Base-by-base conservation (phyloP, 1,140 invertebrate genomes). In the Penaeus japonicus region DNA sequence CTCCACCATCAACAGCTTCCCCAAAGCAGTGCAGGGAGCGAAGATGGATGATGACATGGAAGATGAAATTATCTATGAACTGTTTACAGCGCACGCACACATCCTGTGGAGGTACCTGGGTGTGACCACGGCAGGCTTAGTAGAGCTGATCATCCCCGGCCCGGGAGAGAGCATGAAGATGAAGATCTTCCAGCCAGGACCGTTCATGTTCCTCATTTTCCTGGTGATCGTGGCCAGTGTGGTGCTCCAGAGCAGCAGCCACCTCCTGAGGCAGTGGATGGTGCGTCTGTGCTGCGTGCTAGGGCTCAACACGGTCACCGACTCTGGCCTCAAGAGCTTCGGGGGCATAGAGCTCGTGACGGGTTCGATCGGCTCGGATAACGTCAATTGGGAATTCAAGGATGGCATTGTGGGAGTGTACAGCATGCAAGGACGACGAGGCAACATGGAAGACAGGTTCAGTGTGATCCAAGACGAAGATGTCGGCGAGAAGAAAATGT, bases 401-500 rank as follows among this genome's bases (percentile, higher is more conserved):
- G 89, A 91, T 20, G 89, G 90, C 20, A 79, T 89, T 24, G 89
- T 86, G 24, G 89, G 87, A 2, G 84, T 90, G 55, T 90, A 90
- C 70, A 82, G 89, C 1, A 70, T 91, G 70, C 89, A 91, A 79
- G 90, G 89, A 0, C 80, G 90, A 57, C 20, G 90, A 59, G 89
- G 87, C 10, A 91, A 87, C 30, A 91, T 91, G 89, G 90, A 90
- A 65, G 90, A 91, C 53, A 87, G 87, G 4, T 90, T 62, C 59
- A 62, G 73, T 54, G 80, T 91, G 32, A 84, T 89, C 30, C 89
- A 90, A 78, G 87, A 90, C 39, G 84, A 89, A 55, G 86, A 89
- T 55, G 90, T 90, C n/a, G 89, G 90, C 2, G 84, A 75, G 20
- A 85, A 89, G 79, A 91, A 89, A 55, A 88, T 90, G 86, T 90